phyloP scores from a whole-genome alignment of 1,140 invertebrate genomes.

The Pogonognathellus flavescens region DNA sequence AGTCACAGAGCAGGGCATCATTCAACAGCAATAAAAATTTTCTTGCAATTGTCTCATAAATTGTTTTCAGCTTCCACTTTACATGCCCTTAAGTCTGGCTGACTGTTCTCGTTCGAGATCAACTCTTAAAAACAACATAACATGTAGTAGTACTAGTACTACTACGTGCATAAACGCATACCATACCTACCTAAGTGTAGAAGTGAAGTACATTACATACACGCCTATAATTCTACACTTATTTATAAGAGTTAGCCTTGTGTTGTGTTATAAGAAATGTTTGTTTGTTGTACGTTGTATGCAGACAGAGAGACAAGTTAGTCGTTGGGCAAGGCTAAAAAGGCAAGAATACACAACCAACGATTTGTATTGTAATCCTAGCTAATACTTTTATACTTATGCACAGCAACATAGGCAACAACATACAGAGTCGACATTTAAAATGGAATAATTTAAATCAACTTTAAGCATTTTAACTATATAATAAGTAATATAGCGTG shows the following conservation, averaged over 20 bases:
- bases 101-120: background rate
- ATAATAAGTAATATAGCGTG: too few species aligned
- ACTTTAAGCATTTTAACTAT: background rate
- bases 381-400: slow-evolving; percentile 11
- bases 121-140: background rate
- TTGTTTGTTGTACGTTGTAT: background rate
- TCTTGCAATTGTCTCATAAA: slow-evolving; percentile 43
- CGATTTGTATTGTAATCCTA: slow-evolving; percentile 5
- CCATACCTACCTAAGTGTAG: too few species aligned
- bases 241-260: too few species aligned
- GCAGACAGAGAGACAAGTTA: background rate
- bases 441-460: slow-evolving; percentile 25
- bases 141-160: too few species aligned
- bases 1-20: slow-evolving; percentile 43
- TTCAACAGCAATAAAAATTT: slow-evolving; percentile 47
- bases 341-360: background rate
- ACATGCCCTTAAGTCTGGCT: slow-evolving; percentile 29
- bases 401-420: too few species aligned
- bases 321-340: background rate
- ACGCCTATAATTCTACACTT: too few species aligned
- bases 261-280: background rate
- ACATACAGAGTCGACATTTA: too few species aligned
- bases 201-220: too few species aligned
- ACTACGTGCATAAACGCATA: background rate
- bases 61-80: slow-evolving; percentile 39